These are phyloP conservation scores for Drosophila watanabei DNA, from an alignment of 1,140 invertebrate genomes.

Conservation along the genomic window DNA sequence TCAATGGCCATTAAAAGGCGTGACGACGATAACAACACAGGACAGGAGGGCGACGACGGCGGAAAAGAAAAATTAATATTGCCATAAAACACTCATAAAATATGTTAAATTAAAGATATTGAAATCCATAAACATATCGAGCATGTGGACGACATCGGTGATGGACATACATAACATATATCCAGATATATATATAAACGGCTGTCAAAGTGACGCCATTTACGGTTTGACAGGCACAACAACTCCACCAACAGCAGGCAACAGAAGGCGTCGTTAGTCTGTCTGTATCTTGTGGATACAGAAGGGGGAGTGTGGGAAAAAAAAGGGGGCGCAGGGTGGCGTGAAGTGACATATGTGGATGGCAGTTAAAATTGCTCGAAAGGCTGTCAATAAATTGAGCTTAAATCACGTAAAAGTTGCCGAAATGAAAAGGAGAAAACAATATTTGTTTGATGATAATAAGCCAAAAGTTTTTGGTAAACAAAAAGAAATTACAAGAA, in stretches of 20 bases:
- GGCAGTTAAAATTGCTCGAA: conserved; percentile 47
- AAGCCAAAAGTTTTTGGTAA: conserved; percentile 18
- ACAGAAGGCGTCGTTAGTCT: conserved; percentile 31
- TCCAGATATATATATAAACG: conserved; percentile 16
- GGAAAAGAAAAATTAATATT: conserved; percentile 51
- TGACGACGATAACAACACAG: conserved; percentile 33
- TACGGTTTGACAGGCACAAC: conserved; percentile 52
- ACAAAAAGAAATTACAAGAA: conserved; percentile 16
- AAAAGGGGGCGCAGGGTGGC: not conserved
- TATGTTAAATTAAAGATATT: conserved; percentile 64
- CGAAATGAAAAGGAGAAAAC: not conserved
- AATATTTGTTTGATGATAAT: conserved; percentile 8
- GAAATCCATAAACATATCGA: conserved; percentile 35
- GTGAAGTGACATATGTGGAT: conserved; percentile 45
- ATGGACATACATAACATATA: conserved; percentile 4
- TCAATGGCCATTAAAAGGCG: conserved; percentile 42
- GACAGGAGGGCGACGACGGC: not conserved
- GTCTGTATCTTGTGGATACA: conserved; percentile 17
- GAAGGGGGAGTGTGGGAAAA: not conserved
- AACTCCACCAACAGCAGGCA: conserved; percentile 24
- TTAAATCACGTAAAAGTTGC: conserved; percentile 42
- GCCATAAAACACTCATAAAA: conserved; percentile 59
- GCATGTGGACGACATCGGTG: conserved; percentile 11
- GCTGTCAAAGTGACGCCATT: conserved; percentile 64
- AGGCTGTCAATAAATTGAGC: conserved; percentile 41